These are phyloP conservation scores for Pantherophis vulpinus DNA, from an alignment of 2,797 vertebrate genomes.

Conservation along the genomic window DNA sequence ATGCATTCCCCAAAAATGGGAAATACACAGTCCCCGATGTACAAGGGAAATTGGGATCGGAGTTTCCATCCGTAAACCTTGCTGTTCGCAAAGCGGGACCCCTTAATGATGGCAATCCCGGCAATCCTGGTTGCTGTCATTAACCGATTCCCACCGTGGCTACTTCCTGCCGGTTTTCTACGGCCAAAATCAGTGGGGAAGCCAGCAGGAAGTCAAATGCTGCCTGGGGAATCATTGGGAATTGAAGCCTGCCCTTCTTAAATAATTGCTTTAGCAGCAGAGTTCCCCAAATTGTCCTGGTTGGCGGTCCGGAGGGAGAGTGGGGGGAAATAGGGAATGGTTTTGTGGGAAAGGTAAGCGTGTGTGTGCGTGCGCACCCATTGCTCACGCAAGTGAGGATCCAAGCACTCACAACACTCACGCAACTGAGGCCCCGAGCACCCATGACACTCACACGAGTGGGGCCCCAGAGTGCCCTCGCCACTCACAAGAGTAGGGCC, in stretches of 20 bases:
- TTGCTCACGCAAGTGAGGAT: not conserved
- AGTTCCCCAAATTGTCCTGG: too few relatives aligned
- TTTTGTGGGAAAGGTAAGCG: too few relatives aligned
- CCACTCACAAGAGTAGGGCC: too few relatives aligned
- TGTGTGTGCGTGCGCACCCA: not conserved
- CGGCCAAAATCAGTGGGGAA: not conserved
- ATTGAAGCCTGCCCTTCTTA: not conserved
- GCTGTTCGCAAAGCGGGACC: not conserved
- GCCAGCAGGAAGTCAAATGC: not conserved
- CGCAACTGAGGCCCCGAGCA: not conserved
- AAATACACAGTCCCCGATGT: not conserved
- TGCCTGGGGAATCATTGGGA: not conserved
- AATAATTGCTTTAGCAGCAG: not conserved
- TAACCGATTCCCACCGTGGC: not conserved
- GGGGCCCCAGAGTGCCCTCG: too few relatives aligned
- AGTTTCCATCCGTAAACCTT: not conserved
- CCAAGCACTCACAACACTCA: not conserved
- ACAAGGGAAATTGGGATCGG: not conserved
- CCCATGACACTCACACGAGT: too few relatives aligned
- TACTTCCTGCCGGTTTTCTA: not conserved
- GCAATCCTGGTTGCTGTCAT: not conserved
- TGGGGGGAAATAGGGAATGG: too few relatives aligned
- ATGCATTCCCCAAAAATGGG: not conserved
- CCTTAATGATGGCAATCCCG: not conserved
- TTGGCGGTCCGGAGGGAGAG: too few relatives aligned